A percentile compares a stretch with the other conserved stretches of the same genome.
Conservation (phyloP, 1,140 invertebrate species). For the Drosophila kurseongensis region DNA sequence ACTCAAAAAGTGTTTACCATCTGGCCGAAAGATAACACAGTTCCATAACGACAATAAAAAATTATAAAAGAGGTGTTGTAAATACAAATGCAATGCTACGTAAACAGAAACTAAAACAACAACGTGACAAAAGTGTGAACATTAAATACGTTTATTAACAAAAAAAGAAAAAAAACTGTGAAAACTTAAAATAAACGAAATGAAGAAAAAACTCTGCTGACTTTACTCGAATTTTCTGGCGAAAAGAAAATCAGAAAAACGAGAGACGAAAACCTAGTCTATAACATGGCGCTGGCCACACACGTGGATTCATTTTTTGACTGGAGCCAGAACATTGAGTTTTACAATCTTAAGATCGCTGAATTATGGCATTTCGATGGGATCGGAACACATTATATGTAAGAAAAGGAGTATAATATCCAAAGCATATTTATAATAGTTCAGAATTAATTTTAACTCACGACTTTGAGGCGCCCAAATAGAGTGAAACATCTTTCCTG, state of each 20-base stretch:
- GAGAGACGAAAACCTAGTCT: constrained; percentile 14
- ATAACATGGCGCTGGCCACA: constrained; percentile 51
- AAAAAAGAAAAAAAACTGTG: constrained; percentile 23
- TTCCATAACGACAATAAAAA: constrained; percentile 39
- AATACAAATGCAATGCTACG: constrained; percentile 54
- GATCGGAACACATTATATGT: neutral
- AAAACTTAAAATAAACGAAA: constrained; percentile 42
- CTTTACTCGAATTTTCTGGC: constrained; percentile 25
- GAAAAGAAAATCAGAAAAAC: constrained; percentile 14
- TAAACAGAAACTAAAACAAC: constrained; percentile 64
- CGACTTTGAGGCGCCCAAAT: too few species aligned
- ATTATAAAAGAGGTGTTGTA: constrained; percentile 44
- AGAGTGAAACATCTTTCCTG: too few species aligned
- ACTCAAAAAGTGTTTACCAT: constrained; percentile 64
- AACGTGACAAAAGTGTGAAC: constrained; percentile 80
- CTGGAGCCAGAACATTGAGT: constrained; percentile 26
- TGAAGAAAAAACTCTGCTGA: constrained; percentile 53
- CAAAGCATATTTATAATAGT: too few species aligned
- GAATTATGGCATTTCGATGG: too few species aligned
- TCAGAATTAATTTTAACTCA: too few species aligned
- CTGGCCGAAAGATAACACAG: constrained; percentile 60
- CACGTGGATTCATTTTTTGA: constrained; percentile 23
- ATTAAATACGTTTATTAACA: constrained; percentile 72
- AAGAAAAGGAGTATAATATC: neutral
- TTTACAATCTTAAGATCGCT: neutral